phyloP scores from a whole-genome alignment of 2,888 invertebrate genomes.

The Nephrotoma appendiculata region DNA sequence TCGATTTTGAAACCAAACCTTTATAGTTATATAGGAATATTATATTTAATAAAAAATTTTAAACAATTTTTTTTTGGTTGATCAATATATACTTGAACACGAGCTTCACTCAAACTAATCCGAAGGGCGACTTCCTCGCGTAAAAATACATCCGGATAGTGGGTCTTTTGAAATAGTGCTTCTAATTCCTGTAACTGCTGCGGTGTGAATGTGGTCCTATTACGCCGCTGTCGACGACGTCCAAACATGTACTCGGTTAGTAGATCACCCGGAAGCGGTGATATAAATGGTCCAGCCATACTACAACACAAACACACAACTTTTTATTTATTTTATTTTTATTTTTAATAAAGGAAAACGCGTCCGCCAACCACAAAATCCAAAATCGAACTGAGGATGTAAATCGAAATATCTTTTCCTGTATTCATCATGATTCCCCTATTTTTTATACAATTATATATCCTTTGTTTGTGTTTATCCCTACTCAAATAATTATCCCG shows the following conservation, averaged over 20 bases:
- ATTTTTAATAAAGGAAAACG: neutral
- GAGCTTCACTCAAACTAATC: conserved; percentile 82
- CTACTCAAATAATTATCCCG: neutral
- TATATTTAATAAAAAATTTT: neutral
- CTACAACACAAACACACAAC: neutral
- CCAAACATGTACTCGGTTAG: conserved; percentile 89
- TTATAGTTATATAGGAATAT: conserved; percentile 10
- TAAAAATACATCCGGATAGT: conserved; percentile 72
- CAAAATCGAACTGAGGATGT: neutral
- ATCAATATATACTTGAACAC: conserved; percentile 49
- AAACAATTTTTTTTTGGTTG: neutral
- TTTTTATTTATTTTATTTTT: neutral
- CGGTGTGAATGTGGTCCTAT: conserved; percentile 86
- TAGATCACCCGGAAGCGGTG: conserved; percentile 74
- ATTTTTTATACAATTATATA: neutral
- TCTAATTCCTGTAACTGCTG: conserved; percentile 86
- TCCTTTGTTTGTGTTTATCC: neutral
- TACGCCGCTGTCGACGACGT: conserved; percentile 71
- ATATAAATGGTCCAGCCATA: conserved; percentile 79
- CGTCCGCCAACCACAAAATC: neutral
- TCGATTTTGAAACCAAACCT: conserved; percentile 89
- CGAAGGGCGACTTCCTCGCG: conserved; percentile 84
- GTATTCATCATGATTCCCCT: neutral
- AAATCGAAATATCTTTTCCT: neutral
- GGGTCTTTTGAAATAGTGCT: conserved; percentile 84